Conservation (phyloP, 2,888 invertebrate genomes). For the Microctonus brassicae region DNA sequence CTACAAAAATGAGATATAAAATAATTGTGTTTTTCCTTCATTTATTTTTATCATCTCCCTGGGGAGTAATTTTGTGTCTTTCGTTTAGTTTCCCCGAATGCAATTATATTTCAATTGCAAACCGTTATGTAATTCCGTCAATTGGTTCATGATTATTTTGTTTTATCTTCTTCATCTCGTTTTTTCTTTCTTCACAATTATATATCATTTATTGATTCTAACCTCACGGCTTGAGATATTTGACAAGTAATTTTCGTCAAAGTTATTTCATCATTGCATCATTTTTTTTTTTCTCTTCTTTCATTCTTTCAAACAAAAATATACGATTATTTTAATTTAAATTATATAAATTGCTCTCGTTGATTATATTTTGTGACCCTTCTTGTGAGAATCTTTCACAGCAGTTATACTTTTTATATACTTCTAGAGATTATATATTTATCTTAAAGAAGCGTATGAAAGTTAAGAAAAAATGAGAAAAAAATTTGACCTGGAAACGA, state of each 20-base stretch:
- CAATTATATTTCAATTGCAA: conserved; percentile 18
- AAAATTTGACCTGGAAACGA: conserved; percentile 15
- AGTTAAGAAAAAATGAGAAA: background rate
- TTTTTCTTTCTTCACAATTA: background rate
- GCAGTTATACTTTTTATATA: no score
- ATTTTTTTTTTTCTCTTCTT: no score
- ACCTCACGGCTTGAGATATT: background rate
- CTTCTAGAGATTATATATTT: no score
- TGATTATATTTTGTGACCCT: background rate
- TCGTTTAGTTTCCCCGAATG: conserved; percentile 24
- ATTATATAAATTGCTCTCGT: background rate
- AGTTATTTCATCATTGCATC: background rate
- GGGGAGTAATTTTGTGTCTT: conserved; percentile 11
- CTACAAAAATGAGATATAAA: background rate
- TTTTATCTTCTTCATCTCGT: background rate
- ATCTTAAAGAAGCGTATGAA: background rate
- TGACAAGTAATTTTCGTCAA: background rate
- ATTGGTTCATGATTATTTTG: background rate
- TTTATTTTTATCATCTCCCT: background rate
- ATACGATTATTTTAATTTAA: no score
- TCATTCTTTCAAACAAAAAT: no score
- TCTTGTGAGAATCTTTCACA: background rate
- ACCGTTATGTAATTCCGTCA: conserved; percentile 22
- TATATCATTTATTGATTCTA: background rate
- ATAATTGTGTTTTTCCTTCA: background rate